Percentiles rank a stretch among this genome's conserved stretches.
phyloP scores from a whole-genome alignment of 1,140 invertebrate genomes.

The Drosophila miranda region DNA sequence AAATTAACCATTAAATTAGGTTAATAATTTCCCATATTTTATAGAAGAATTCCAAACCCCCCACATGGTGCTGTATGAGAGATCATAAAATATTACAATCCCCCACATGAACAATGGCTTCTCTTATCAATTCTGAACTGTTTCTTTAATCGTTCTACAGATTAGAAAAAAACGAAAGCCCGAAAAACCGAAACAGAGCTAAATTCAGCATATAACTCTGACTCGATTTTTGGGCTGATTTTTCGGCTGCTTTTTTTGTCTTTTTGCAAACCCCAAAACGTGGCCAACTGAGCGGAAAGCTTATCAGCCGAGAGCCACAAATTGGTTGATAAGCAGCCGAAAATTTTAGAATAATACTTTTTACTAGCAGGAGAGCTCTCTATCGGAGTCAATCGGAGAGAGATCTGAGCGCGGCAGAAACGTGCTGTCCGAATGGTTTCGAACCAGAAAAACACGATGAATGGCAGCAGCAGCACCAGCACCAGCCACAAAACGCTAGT shows the following conservation, averaged over 20 bases:
- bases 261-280: conserved; percentile 26
- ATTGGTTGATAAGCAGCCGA: conserved; percentile 23
- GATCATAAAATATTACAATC: conserved; percentile 21
- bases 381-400: neutral
- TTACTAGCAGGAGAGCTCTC: conserved; percentile 8
- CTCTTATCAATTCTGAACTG: conserved; percentile 28
- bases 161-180: neutral
- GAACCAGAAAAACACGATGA: conserved; percentile 71
- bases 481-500: conserved; percentile 14
- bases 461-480: conserved; percentile 34
- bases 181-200: conserved; percentile 7
- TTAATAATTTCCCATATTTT: neutral
- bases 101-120: conserved; percentile 1
- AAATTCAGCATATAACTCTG: conserved; percentile 4
- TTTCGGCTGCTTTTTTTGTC: no score
- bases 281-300: conserved; percentile 15
- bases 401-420: conserved; percentile 14
- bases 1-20: conserved; percentile 9
- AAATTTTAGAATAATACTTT: conserved; percentile 10
- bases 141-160: conserved; percentile 13
- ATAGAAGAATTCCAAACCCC: neutral
- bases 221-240: conserved; percentile 15
- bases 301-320: conserved; percentile 23
- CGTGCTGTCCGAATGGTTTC: conserved; percentile 30
- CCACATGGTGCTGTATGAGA: conserved; percentile 32